Evolutionary conservation across 2,888 invertebrate species (phyloP), one percentile per base, ranked within the genome.

Genomic region (Agrotis puta): DNA sequence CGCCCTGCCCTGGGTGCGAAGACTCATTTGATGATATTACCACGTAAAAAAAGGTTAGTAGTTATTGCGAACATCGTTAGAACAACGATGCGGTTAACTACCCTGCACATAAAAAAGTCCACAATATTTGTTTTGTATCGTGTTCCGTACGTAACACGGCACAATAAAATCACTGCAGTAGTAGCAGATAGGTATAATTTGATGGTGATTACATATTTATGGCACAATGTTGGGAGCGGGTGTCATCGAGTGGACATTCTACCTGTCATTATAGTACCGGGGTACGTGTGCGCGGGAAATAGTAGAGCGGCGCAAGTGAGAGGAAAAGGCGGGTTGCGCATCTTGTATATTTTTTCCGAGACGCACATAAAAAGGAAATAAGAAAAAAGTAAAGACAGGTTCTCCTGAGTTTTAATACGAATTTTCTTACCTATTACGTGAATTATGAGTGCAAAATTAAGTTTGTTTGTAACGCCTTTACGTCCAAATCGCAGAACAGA

Each of bases 201-300:
- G 75, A 70, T 56, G 48, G 75, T 53, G 71, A 71, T 80, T 68
- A 76, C 64, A 68, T 76, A 76, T 79, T 76, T 20, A 80, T 65
- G 66, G 45, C 22, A 56, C 66, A 47, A 24, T 71, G 79, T 71
- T 68, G 68, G 57, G 51, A 59, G 56, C 64, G 68, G 57, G 48
- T 82, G 80, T 82, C 76, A 78, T 73, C 63, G 64, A 57, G 64
- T 71, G 65, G 70, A 74, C 77, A 77, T 82, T 75, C 81, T 71
- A 84, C 81, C 81, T 81, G 81, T 83, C 85, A 83, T 84, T 84
- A 84, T 50, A 24, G 70, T 65, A 54, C 63, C 63, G 50, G 57
- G 62, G 59, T 64, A 70, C 63, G 73, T 65, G 66, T 58, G 68
- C n/a, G 16, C 66, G 59, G 64, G 58, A n/a, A 51, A 50, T 45